A percentile compares a stretch with the other conserved stretches of the same genome.
phyloP scores from a whole-genome alignment of 2,888 invertebrate genomes.

The Homarus gammarus region DNA sequence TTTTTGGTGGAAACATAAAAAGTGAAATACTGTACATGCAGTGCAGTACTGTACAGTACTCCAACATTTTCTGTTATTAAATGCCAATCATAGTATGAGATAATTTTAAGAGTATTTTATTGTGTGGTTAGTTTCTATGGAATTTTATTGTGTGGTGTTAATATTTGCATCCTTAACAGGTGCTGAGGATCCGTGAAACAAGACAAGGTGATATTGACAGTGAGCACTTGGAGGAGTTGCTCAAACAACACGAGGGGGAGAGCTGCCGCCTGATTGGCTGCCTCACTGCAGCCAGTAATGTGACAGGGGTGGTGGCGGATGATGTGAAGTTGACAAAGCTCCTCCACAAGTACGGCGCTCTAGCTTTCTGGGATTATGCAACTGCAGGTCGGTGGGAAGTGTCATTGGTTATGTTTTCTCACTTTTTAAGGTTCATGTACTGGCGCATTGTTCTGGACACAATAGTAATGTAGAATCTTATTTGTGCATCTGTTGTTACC shows the following conservation, averaged over 20 bases:
- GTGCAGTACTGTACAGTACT: too few relatives aligned
- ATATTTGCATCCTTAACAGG: too few relatives aligned
- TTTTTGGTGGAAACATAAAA: too few relatives aligned
- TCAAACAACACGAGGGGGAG: conserved; percentile 82
- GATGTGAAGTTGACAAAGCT: conserved; percentile 89
- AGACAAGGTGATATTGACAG: conserved; percentile 89
- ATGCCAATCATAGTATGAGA: too few relatives aligned
- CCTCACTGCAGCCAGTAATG: conserved; percentile 91
- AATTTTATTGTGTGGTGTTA: too few relatives aligned
- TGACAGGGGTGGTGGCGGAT: conserved; percentile 92
- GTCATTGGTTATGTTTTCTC: background rate
- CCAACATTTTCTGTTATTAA: too few relatives aligned
- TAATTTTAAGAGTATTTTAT: too few relatives aligned
- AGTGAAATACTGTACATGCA: too few relatives aligned
- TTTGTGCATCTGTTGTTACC: too few relatives aligned
- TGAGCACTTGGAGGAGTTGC: conserved; percentile 86
- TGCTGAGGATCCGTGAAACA: conserved; percentile 88
- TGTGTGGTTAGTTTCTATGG: too few relatives aligned
- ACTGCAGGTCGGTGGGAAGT: conserved; percentile 83
- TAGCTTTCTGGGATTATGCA: conserved; percentile 94
- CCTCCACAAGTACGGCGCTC: conserved; percentile 89
- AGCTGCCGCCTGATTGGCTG: conserved; percentile 89
- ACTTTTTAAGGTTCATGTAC: background rate
- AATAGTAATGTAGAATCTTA: too few relatives aligned
- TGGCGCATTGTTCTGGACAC: background rate